phyloP scores from a whole-genome alignment of 2,888 invertebrate species.

The Ariolimax columbianus region DNA sequence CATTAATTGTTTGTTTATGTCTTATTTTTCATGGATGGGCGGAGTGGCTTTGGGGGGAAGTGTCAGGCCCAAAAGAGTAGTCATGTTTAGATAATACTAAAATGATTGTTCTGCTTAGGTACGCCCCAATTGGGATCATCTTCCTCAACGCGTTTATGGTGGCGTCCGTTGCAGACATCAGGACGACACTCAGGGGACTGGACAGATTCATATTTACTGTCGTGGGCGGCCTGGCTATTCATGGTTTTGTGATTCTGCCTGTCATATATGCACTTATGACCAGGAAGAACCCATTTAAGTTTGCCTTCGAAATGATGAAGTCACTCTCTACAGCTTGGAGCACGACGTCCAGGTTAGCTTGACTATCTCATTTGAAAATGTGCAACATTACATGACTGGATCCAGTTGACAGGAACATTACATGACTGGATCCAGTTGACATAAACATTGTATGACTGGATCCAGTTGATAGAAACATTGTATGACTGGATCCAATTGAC shows the following conservation, averaged over 20 bases:
- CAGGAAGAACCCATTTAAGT: slow-evolving; percentile 73
- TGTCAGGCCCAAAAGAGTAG: too few relatives aligned
- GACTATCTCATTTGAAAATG: too few relatives aligned
- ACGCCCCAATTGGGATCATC: slow-evolving; percentile 76
- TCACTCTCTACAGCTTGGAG: slow-evolving; percentile 83
- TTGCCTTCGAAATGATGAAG: slow-evolving; percentile 69
- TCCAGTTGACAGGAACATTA: too few relatives aligned
- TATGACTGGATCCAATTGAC: too few relatives aligned
- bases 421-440: too few relatives aligned
- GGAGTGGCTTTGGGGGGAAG: too few relatives aligned
- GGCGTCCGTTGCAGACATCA: slow-evolving; percentile 91
- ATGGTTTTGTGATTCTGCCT: slow-evolving; percentile 94
- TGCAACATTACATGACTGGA: too few relatives aligned
- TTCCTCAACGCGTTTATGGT: slow-evolving; percentile 88
- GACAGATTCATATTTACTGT: slow-evolving; percentile 95
- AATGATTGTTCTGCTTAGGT: slow-evolving; percentile 65
- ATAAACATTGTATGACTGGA: too few relatives aligned
- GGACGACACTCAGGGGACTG: slow-evolving; percentile 88
- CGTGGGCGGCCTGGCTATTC: slow-evolving; percentile 88
- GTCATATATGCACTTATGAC: slow-evolving; percentile 85
- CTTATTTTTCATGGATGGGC: too few relatives aligned
- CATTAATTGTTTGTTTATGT: too few relatives aligned
- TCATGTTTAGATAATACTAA: too few relatives aligned
- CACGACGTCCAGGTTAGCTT: slow-evolving; percentile 75
- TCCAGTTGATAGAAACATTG: too few relatives aligned